Evolutionary conservation across 2,797 vertebrate genomes (phyloP).

Genomic region (Coluber constrictor): DNA sequence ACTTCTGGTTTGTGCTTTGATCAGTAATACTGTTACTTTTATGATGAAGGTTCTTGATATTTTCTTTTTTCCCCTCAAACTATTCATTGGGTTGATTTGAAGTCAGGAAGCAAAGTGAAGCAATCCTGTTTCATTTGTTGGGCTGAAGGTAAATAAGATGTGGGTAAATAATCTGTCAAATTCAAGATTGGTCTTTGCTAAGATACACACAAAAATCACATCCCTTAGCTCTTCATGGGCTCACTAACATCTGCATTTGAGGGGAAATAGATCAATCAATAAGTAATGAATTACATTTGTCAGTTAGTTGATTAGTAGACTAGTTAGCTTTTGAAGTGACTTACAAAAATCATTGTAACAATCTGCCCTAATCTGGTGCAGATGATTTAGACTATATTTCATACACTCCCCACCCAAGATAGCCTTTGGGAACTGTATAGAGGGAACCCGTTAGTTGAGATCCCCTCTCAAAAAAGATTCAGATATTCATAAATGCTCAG

Average conservation of each 20-base stretch:
- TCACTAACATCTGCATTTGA: background rate
- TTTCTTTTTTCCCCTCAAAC: background rate
- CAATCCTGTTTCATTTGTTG: background rate
- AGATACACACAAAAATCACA: background rate
- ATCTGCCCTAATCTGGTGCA: background rate
- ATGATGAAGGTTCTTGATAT: background rate
- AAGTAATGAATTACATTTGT: background rate
- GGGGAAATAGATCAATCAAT: background rate
- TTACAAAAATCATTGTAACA: background rate
- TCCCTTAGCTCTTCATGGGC: background rate
- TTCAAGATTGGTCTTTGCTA: background rate
- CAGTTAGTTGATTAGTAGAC: background rate
- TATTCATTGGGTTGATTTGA: background rate
- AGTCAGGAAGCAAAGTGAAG: background rate
- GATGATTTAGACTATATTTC: background rate
- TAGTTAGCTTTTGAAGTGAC: background rate
- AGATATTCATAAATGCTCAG: too few relatives aligned
- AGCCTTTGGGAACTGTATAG: too few relatives aligned
- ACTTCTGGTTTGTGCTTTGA: slow-evolving; percentile 29
- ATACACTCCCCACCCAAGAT: too few relatives aligned
- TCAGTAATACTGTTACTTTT: background rate
- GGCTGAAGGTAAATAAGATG: background rate
- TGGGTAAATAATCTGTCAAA: background rate
- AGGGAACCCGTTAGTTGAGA: too few relatives aligned
- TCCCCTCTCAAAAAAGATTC: too few relatives aligned